phyloP scores from a whole-genome alignment of 2,888 invertebrate genomes.

The Amitus sp. region DNA sequence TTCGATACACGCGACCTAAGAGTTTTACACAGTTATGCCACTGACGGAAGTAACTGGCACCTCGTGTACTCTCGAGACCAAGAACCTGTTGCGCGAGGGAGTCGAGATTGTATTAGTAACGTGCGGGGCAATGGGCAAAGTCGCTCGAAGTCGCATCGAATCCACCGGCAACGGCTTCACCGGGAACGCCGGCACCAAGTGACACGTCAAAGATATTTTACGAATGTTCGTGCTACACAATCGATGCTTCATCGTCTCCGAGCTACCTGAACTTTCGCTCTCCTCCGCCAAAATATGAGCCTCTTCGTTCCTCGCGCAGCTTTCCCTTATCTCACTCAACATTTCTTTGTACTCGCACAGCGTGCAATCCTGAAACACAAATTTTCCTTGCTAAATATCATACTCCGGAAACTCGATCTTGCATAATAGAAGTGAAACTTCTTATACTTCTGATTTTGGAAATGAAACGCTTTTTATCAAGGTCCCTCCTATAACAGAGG shows the following conservation, averaged over 20 bases:
- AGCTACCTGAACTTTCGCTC: slow-evolving; percentile 53
- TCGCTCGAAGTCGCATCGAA: slow-evolving; percentile 71
- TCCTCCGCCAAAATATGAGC: slow-evolving; percentile 46
- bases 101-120: slow-evolving; percentile 76
- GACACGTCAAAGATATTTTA: slow-evolving; percentile 80
- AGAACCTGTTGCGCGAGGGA: slow-evolving; percentile 66
- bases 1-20: slow-evolving; percentile 26
- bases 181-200: slow-evolving; percentile 66
- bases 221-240: slow-evolving; percentile 66
- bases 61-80: slow-evolving; percentile 66
- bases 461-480: too few species aligned
- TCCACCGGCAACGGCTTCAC: slow-evolving; percentile 46
- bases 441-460: too few species aligned
- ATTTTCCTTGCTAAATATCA: slow-evolving; percentile 35
- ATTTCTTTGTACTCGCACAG: slow-evolving; percentile 59
- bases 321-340: slow-evolving; percentile 71
- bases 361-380: slow-evolving; percentile 50
- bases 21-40: slow-evolving; percentile 31
- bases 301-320: slow-evolving; percentile 70
- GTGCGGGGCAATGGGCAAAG: slow-evolving; percentile 73
- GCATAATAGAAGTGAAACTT: slow-evolving; percentile 45
- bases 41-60: slow-evolving; percentile 61
- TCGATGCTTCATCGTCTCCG: slow-evolving; percentile 56
- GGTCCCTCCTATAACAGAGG: too few species aligned
- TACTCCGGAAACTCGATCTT: slow-evolving; percentile 48